Conservation (phyloP, 2,888 invertebrate species). For the Parasteatoda lunata region DNA sequence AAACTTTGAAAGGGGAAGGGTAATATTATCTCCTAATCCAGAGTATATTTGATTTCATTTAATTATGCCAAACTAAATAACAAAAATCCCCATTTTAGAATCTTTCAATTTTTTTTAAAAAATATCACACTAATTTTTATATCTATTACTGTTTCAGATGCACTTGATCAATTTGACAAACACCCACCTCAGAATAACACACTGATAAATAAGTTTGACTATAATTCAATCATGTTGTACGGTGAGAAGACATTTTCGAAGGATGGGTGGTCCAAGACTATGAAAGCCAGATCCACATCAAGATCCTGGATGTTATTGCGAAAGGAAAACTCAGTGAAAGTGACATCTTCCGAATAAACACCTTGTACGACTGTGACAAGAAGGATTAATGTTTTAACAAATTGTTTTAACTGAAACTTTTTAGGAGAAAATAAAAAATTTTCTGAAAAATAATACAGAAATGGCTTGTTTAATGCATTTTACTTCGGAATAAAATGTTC, state of each 20-base stretch:
- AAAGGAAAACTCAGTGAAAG: slow-evolving; percentile 37
- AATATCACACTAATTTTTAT: too few relatives aligned
- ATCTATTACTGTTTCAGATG: not conserved
- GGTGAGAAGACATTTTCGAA: slow-evolving; percentile 57
- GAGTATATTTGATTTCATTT: not conserved
- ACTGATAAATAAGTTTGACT: slow-evolving; percentile 57
- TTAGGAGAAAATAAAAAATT: too few relatives aligned
- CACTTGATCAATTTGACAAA: slow-evolving; percentile 39
- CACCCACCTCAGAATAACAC: slow-evolving; percentile 11
- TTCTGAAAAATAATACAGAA: too few relatives aligned
- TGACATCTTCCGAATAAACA: slow-evolving; percentile 49
- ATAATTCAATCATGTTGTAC: slow-evolving; percentile 65
- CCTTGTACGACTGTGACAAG: slow-evolving; percentile 52
- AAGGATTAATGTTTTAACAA: not conserved
- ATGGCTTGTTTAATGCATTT: too few relatives aligned
- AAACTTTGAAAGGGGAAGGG: not conserved
- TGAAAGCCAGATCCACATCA: slow-evolving; percentile 31
- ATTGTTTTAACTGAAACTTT: too few relatives aligned
- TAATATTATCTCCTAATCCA: not conserved
- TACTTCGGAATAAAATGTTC: too few relatives aligned
- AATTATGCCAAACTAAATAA: too few relatives aligned
- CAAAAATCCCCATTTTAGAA: too few relatives aligned
- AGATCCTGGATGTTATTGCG: slow-evolving; percentile 43
- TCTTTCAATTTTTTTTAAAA: too few relatives aligned
- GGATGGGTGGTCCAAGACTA: slow-evolving; percentile 35